phyloP scores from a whole-genome alignment of 2,113 vertebrate species.

The Oenanthe melanoleuca region DNA sequence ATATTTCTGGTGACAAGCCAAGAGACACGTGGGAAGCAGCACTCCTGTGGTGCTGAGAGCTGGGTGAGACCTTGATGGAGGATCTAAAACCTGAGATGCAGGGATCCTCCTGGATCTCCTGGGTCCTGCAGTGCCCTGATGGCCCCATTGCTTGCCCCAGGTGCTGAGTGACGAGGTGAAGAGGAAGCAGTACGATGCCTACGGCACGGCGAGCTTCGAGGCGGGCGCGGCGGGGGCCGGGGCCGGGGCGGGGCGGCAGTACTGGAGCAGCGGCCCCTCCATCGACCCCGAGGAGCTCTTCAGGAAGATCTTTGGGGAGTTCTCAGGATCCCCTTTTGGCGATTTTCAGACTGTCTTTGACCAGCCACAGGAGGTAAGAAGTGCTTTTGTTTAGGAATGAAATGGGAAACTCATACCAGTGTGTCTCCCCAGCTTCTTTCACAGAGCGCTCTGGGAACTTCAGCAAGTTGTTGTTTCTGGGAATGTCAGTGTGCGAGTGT shows the following conservation, averaged over 20 bases:
- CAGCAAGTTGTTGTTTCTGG: not conserved
- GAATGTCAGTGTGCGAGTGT: not conserved
- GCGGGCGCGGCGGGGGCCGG: constrained; percentile 65
- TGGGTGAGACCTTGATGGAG: rapidly evolving
- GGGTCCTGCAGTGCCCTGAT: rapidly evolving
- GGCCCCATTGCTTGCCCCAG: constrained; percentile 25
- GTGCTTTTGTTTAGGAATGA: not conserved
- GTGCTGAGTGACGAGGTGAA: constrained; percentile 92
- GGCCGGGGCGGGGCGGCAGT: constrained; percentile 76
- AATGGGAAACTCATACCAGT: not conserved
- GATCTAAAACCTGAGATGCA: not conserved
- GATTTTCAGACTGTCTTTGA: constrained; percentile 89
- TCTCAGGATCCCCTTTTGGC: constrained; percentile 86
- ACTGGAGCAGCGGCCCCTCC: constrained; percentile 85
- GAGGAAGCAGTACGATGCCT: constrained; percentile 92
- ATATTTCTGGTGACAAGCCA: not conserved
- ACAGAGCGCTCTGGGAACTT: rapidly evolving
- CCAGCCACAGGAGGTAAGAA: constrained; percentile 90
- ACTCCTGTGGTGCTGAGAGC: rapidly evolving
- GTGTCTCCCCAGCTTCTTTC: not conserved
- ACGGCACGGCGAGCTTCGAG: constrained; percentile 86
- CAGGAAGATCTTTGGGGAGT: constrained; percentile 96
- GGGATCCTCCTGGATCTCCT: not conserved
- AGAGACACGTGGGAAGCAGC: not conserved
- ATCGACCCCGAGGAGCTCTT: constrained; percentile 95